phyloP scores from a whole-genome alignment of 1,140 invertebrate genomes.

The Bactericera cockerelli region DNA sequence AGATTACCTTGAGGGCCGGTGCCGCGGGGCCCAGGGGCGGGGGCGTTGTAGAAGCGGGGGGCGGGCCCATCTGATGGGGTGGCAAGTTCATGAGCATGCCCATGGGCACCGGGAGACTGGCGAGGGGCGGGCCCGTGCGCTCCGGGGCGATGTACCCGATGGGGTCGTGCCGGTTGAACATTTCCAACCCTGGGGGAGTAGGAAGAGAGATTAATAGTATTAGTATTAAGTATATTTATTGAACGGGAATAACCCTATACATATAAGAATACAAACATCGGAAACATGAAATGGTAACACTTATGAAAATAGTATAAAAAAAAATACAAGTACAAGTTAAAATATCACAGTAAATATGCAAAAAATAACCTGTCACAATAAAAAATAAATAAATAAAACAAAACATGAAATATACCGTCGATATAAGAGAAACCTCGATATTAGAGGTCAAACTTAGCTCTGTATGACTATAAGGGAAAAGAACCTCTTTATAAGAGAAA shows the following conservation, averaged over 20 bases:
- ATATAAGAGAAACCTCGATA: too few species aligned
- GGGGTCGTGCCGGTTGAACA: slow-evolving; percentile 66
- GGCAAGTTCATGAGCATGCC: slow-evolving; percentile 89
- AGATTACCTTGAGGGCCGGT: neutral
- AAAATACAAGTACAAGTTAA: too few species aligned
- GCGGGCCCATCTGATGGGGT: slow-evolving; percentile 38
- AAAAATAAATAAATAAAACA: neutral
- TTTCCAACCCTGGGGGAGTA: slow-evolving; percentile 30
- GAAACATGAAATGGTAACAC: too few species aligned
- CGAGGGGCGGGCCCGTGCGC: slow-evolving; percentile 55
- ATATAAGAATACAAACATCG: too few species aligned
- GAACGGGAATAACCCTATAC: neutral
- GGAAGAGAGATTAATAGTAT: slow-evolving; percentile 24
- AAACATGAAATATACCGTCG: neutral
- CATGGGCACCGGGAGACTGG: slow-evolving; percentile 74
- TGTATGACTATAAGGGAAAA: too few species aligned
- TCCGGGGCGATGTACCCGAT: slow-evolving; percentile 84
- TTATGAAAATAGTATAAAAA: too few species aligned
- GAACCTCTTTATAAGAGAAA: too few species aligned
- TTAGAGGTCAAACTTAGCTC: too few species aligned
- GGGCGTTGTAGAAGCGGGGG: slow-evolving; percentile 57
- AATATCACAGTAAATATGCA: too few species aligned
- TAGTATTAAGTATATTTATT: neutral
- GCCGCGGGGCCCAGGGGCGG: neutral
- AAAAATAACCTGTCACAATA: too few species aligned